Evolutionary conservation across 1,140 invertebrate genomes (phyloP), one percentile per base, ranked within the genome.

Genomic region (Drosophila rufa): DNA sequence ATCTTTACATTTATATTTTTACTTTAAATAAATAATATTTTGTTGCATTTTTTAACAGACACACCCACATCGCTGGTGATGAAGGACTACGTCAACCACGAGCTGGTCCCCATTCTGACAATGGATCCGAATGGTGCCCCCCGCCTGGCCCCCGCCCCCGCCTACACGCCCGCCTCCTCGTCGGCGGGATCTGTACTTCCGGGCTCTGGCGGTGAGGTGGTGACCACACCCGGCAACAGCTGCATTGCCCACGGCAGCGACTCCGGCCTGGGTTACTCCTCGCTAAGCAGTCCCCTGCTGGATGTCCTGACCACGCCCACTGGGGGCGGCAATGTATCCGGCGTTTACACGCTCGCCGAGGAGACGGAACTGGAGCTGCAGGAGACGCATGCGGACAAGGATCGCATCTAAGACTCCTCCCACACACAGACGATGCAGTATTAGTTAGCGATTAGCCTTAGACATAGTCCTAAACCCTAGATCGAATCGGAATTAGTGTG

Each of bases 261-360:
- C 14, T 55, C 38, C 1, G 74, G 43, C 3, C 1, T 79, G 50
- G 81, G 62, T 4, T 82, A 68, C 48, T 48, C 82, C 27, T 75
- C 79, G 27, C 55, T 92, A 12, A 70, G 58, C 64, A 81, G 84
- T 47, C 80, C 91, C 9, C 47, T 91, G 19, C 73, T 92, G 46
- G 91, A 92, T 17, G 85, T 75, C 38, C 56, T 91, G 33, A 77
- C 75, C 30, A 73, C 84, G 11, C 65, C 74, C 82, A 94, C 85
- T 45, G 66, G 62, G 0, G 62, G 47, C 8, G n/a, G 61, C 15
- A 40, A 17, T 25, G 51, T 60, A 30, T 74, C 69, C 6, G 94
- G 95, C 1, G 95, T 95, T 12, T 95, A 95, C 68, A 95, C 95
- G n/a, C 92, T 95, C 50, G 94, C 94, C 38, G 95, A 95, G 83